Conservation (phyloP, 2,888 invertebrate species). For the Lordiphosa andalusiaca region DNA sequence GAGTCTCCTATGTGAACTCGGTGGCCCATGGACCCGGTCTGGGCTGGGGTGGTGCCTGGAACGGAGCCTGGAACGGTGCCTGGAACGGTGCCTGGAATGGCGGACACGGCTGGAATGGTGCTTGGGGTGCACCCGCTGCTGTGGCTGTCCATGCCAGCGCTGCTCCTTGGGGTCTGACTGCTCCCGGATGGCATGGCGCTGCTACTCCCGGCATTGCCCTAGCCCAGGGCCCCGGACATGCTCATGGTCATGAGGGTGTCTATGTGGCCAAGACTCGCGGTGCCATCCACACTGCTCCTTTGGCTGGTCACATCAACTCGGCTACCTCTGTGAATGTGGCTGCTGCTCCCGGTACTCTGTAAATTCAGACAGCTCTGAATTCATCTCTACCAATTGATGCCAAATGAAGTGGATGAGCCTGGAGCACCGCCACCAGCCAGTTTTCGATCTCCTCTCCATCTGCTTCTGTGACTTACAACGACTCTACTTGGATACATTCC, state of each 20-base stretch:
- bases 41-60: slow-evolving; percentile 58
- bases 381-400: slow-evolving; percentile 37
- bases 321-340: slow-evolving; percentile 78
- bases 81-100: slow-evolving; percentile 54
- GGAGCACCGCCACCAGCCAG: slow-evolving; percentile 22
- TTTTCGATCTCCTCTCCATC: slow-evolving; percentile 19
- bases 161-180: slow-evolving; percentile 61
- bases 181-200: slow-evolving; percentile 78
- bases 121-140: slow-evolving; percentile 68
- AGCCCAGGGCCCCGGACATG: slow-evolving; percentile 66
- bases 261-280: slow-evolving; percentile 80
- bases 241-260: slow-evolving; percentile 73
- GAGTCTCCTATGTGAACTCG: slow-evolving; percentile 73
- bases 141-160: slow-evolving; percentile 62
- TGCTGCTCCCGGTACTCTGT: slow-evolving; percentile 78
- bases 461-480: slow-evolving; percentile 50
- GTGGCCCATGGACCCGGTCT: slow-evolving; percentile 65
- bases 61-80: slow-evolving; percentile 54
- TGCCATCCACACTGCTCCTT: slow-evolving; percentile 79
- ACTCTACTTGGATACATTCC: slow-evolving; percentile 62
- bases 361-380: slow-evolving; percentile 22
- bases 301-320: slow-evolving; percentile 78
- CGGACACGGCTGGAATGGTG: slow-evolving; percentile 45
- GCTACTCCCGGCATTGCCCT: slow-evolving; percentile 78
- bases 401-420: slow-evolving; percentile 38